Base-by-base conservation (phyloP, 2,113 vertebrate species). In the Blennius ocellaris region DNA sequence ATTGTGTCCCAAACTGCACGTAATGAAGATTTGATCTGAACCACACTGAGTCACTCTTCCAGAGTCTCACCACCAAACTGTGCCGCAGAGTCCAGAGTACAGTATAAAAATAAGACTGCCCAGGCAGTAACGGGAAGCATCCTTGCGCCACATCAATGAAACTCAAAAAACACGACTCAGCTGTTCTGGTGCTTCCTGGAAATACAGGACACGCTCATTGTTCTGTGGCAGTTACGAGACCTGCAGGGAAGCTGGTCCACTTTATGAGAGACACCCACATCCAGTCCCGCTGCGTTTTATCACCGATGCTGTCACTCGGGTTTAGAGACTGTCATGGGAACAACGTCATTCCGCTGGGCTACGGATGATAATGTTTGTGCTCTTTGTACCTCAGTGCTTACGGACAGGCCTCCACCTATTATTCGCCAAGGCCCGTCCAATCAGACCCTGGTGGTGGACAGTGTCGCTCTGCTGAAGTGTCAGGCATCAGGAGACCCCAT, bases 341-440 rank as follows among this genome's bases (percentile, higher is more conserved):
- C 15, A 16, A 12, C 9, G 3, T 68, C 53, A 55, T 69, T 44
- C 45, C 54, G 51, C 11, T 59, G 14, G 49, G 65, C 15, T 43
- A 10, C n/a, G 7, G n/a, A 43, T 51, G 6, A 8, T 69, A 16
- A 50, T 37, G 14, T 61, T 36, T 69, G n/a, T 36, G 44, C 11
- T 81, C 48, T 64, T 43, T 78, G 21, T 51, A 67, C 89, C 15
- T 5, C 75, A 99, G 98, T 98, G 81, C 90, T 99, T 83, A 97
- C 96, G 87, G 97, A 99, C 85, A 95, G 97, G 82, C 98, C 97
- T 36, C 98, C 97, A 2, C 98, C 98, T 77, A 97, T 99, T 88
- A 99, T 99, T 80, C 94, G 98, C 1, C 98, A 99, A 92, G 98
- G 98, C 5, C 98, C 98, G 0, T 85, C 96, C 83, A 99, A 99